These are phyloP conservation scores for Noturus placidus DNA, from an alignment of 2,113 vertebrate species.

Conservation along the genomic window DNA sequence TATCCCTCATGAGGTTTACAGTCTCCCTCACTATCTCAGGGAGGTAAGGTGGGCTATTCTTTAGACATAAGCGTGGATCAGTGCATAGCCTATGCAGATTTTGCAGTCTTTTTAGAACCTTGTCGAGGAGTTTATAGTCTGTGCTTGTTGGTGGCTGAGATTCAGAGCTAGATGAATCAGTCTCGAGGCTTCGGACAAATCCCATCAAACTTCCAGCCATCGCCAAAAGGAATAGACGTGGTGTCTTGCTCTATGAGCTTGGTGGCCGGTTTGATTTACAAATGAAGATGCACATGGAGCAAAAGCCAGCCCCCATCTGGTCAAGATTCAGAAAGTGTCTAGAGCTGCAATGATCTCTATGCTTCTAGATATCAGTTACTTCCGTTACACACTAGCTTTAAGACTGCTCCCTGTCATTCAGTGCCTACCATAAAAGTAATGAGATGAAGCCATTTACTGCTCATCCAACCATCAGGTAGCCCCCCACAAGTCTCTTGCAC, in stretches of 20 bases:
- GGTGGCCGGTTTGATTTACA: background rate
- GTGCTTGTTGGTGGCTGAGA: constrained; percentile 34
- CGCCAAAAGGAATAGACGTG: constrained; percentile 57
- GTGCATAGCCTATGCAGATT: constrained; percentile 65
- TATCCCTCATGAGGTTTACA: constrained; percentile 54
- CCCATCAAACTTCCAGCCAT: constrained; percentile 47
- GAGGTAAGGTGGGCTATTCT: constrained; percentile 78
- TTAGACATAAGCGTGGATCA: constrained; percentile 65
- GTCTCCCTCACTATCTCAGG: constrained; percentile 72
- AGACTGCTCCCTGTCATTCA: constrained; percentile 2
- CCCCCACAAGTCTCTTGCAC: background rate
- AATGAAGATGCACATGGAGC: constrained; percentile 29
- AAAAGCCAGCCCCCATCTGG: background rate
- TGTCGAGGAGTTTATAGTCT: constrained; percentile 65
- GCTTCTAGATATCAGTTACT: background rate
- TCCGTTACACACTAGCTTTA: constrained; percentile 17
- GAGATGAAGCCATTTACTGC: background rate
- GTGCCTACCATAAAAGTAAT: background rate
- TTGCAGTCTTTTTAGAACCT: constrained; percentile 67
- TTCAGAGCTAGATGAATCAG: constrained; percentile 6
- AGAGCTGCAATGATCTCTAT: background rate
- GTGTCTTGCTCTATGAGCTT: background rate
- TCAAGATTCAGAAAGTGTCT: constrained; percentile 13
- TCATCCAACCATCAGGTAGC: background rate
- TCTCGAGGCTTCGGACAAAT: constrained; percentile 29